Base-by-base conservation (phyloP, 2,797 vertebrate species). In the Nannoperca obscura region DNA sequence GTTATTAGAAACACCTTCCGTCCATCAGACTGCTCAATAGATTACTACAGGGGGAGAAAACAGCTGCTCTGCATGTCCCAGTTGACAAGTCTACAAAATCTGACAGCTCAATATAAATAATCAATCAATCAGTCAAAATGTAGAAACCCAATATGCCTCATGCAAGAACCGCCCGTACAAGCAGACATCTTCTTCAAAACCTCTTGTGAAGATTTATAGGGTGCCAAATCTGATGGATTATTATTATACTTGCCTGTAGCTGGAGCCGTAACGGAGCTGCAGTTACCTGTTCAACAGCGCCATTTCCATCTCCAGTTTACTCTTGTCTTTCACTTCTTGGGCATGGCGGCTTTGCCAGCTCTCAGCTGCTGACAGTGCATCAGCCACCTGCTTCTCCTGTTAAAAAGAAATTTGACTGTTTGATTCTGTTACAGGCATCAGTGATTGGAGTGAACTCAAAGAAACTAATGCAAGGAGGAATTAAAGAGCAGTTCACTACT, bases 201-300 rank as follows among this genome's bases (percentile, higher is more conserved):
- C 7, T 36, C 5, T 13, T 7, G 24, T 66, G 14, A 66, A 54
- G 38, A 14, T 32, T 44, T n/a, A 22, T 49, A n/a, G 13, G 12
- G 14, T 47, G 53, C 5, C 27, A 44, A 32, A 19, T 46, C n/a
- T n/a, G n/a, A n/a, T n/a, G n/a, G n/a, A n/a, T n/a, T n/a, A n/a
- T n/a, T n/a, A n/a, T n/a, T n/a, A n/a, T 4, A 52, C 36, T 30
- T 14, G 7, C 54, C 22, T 63, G 27, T 62, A 55, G 30, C 8
- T 17, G 61, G 7, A 58, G 27, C 15, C 1, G 1, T 17, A 20
- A 19, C 14, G 20, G 30, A 57, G 46, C 30, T 1, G 9, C 9
- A 61, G 71, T 55, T 91, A 99, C 98, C 95, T 97, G 59, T 96
- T 97, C 70, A 98, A 80, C 19, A 94, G 75, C 1, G 96, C 94